phyloP scores from a whole-genome alignment of 2,888 invertebrate genomes.

The Apantesis nais region DNA sequence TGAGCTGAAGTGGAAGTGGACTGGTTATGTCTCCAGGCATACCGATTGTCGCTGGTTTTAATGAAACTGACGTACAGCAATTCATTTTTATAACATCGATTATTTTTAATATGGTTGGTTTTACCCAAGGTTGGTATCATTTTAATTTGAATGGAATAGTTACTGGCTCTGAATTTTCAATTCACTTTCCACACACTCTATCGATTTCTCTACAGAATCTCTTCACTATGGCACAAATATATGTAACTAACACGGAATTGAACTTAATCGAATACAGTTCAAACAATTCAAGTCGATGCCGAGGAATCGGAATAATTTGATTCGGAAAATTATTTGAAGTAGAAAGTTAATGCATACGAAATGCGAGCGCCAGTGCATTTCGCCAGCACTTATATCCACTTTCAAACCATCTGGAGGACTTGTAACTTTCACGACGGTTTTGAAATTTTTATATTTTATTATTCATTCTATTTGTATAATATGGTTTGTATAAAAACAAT shows the following conservation, averaged over 20 bases:
- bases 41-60: too few species aligned
- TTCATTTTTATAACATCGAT: too few species aligned
- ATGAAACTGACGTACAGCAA: too few species aligned
- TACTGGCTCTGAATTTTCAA: too few species aligned
- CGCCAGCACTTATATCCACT: neutral
- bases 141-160: too few species aligned
- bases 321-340: neutral
- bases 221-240: neutral
- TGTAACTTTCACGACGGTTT: neutral
- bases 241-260: neutral
- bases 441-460: neutral
- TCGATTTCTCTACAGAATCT: neutral
- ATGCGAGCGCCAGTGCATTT: neutral
- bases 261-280: conserved; percentile 1
- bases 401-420: neutral
- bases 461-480: too few species aligned
- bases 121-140: too few species aligned
- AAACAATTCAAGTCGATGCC: neutral
- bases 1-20: too few species aligned
- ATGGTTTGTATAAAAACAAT: too few species aligned
- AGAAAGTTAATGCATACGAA: conserved; percentile 1
- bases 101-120: too few species aligned
- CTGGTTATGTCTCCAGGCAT: too few species aligned
- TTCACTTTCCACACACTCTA: neutral
- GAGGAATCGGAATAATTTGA: conserved; percentile 14